These are phyloP conservation scores for Hypanus sabinus DNA, from an alignment of 2,113 vertebrate genomes.

Conservation along the genomic window DNA sequence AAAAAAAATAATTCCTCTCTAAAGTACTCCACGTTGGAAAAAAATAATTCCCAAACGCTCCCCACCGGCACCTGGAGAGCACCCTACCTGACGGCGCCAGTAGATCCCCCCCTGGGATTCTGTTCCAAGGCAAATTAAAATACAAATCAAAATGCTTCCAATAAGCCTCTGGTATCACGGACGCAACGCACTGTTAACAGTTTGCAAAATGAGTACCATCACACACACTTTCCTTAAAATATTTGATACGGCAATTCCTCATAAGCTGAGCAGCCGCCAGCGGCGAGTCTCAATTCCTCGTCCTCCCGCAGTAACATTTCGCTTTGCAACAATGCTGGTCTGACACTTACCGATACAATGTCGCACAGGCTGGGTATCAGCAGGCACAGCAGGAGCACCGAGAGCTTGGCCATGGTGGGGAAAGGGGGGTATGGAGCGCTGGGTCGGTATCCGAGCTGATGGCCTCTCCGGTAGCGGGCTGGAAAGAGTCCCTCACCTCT, in stretches of 20 bases:
- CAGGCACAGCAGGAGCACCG: neutral
- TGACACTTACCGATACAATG: conserved; percentile 10
- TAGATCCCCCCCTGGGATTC: neutral
- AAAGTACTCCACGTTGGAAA: neutral
- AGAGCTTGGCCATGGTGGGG: neutral
- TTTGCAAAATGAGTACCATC: neutral
- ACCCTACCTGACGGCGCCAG: neutral
- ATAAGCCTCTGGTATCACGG: neutral
- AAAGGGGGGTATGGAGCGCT: neutral
- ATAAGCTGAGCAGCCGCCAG: neutral
- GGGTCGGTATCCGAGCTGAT: neutral
- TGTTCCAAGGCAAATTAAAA: neutral
- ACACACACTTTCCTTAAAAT: neutral
- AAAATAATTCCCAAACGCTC: neutral
- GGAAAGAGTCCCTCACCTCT: neutral
- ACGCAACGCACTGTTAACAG: neutral
- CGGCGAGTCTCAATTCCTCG: too few relatives aligned
- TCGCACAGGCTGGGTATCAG: neutral
- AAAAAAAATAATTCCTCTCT: neutral
- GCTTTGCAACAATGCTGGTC: neutral
- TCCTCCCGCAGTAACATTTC: neutral
- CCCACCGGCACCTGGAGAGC: neutral
- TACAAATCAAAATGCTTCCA: neutral
- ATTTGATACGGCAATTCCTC: neutral
- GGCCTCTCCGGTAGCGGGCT: neutral